Evolutionary conservation across 2,888 invertebrate genomes (phyloP).

Genomic region (Exocentrus adspersus): DNA sequence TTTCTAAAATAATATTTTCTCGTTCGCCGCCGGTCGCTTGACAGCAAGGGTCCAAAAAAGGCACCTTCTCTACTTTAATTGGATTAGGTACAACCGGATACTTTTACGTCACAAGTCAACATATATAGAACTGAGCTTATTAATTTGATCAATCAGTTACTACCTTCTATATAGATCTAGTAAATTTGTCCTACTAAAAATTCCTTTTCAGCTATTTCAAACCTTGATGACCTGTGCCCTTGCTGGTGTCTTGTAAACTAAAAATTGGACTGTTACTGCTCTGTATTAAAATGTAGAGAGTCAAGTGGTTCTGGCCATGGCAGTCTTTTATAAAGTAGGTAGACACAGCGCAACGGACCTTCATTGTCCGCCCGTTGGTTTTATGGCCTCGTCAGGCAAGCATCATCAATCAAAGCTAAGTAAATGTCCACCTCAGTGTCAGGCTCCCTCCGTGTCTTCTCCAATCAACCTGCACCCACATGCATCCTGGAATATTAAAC

Average conservation of each 20-base stretch:
- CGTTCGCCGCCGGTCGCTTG: conserved; percentile 38
- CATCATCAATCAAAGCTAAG: conserved; percentile 51
- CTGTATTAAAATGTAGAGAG: no score
- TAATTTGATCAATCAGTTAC: no score
- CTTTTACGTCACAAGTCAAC: background rate
- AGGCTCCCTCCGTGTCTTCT: conserved; percentile 38
- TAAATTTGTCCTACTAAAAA: no score
- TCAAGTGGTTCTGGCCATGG: conserved; percentile 27
- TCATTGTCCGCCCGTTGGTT: conserved; percentile 28
- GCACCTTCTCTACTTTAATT: conserved; percentile 3
- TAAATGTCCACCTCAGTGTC: conserved; percentile 49
- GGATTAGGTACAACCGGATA: background rate
- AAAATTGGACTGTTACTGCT: no score
- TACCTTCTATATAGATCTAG: no score
- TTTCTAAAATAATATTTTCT: conserved; percentile 61
- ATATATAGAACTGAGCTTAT: no score
- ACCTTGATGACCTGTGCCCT: no score
- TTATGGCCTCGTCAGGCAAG: conserved; percentile 30
- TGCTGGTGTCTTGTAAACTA: no score
- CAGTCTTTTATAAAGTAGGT: conserved; percentile 26
- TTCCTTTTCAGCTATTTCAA: no score
- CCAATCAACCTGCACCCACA: conserved; percentile 44
- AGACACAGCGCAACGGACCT: conserved; percentile 31
- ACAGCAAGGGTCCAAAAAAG: conserved; percentile 1
- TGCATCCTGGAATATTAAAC: conserved; percentile 33